Conservation (phyloP, 2,888 invertebrate genomes). For the Zygogramma bicolorata region DNA sequence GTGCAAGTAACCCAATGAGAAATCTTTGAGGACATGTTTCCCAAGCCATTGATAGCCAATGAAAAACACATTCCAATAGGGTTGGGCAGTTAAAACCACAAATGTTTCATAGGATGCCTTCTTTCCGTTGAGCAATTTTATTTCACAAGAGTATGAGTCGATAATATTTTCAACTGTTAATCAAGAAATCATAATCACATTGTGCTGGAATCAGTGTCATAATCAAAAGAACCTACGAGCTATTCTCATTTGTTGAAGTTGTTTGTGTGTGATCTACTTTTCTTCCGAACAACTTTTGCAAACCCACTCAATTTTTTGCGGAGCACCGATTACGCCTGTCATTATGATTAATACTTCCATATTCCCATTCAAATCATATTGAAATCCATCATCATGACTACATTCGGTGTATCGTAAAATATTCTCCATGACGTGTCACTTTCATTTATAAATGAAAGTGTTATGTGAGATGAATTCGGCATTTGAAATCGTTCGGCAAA, state of each 20-base stretch:
- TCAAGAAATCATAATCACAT: neutral
- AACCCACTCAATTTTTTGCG: no score
- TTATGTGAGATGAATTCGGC: slow-evolving; percentile 30
- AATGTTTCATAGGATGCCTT: no score
- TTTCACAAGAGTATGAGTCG: neutral
- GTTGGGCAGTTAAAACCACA: no score
- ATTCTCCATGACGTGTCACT: slow-evolving; percentile 33
- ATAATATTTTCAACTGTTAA: neutral
- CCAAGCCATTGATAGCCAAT: no score
- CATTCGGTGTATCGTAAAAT: slow-evolving; percentile 1
- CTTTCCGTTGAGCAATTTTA: no score
- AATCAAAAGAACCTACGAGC: neutral
- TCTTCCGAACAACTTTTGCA: neutral
- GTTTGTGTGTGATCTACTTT: neutral
- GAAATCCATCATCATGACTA: neutral
- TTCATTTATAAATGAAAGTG: slow-evolving; percentile 44
- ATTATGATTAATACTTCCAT: neutral
- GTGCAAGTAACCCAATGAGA: no score
- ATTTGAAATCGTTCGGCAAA: neutral
- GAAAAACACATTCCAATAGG: no score
- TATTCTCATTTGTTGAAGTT: neutral
- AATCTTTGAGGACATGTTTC: no score
- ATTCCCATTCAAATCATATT: neutral
- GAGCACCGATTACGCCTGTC: neutral
- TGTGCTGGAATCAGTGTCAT: neutral